Conservation (phyloP, 2,797 vertebrate genomes). For the Capromys pilorides region DNA sequence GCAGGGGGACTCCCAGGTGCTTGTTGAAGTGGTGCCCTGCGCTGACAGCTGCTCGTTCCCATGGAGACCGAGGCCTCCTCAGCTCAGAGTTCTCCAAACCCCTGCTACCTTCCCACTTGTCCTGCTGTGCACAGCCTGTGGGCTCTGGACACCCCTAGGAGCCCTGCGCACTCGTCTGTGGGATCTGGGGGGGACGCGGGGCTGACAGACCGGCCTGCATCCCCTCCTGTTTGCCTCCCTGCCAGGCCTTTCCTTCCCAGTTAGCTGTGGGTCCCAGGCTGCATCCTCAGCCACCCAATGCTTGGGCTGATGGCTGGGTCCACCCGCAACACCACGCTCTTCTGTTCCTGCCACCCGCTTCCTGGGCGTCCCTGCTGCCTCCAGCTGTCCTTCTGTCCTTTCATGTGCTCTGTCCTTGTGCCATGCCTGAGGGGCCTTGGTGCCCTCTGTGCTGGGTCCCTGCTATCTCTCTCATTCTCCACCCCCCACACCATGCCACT, state of each 20-base stretch:
- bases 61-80: background rate
- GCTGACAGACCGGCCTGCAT: too few species aligned
- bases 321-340: background rate
- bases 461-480: accelerated
- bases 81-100: background rate
- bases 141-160: background rate
- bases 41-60: background rate
- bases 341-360: accelerated
- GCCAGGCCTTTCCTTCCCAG: background rate
- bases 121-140: accelerated
- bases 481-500: background rate
- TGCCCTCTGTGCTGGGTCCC: background rate
- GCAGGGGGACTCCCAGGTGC: background rate
- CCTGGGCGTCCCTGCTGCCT: background rate
- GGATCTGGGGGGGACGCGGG: too few species aligned
- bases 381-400: background rate
- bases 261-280: background rate
- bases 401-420: background rate
- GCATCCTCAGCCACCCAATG: background rate
- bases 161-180: background rate
- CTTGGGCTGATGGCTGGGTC: background rate
- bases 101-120: background rate
- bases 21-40: background rate
- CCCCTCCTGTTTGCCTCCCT: background rate
- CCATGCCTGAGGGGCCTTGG: background rate